These are phyloP conservation scores for Hofmannophila pseudospretella DNA, from an alignment of 2,888 invertebrate species.

Conservation along the genomic window DNA sequence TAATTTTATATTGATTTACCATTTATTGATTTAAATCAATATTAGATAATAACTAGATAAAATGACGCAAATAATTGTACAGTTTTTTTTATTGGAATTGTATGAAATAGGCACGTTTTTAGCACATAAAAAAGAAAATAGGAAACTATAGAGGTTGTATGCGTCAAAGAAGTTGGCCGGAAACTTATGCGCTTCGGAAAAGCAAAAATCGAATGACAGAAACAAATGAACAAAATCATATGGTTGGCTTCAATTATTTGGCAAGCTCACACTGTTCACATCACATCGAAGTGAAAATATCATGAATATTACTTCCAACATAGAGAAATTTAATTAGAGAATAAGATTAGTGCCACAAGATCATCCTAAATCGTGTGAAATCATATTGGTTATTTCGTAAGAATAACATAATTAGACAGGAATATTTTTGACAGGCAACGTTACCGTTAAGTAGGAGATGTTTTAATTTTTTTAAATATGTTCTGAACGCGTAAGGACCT, in stretches of 20 bases:
- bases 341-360: constrained; percentile 41
- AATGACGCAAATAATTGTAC: too few species aligned
- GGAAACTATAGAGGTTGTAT: constrained; percentile 13
- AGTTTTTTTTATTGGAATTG: too few species aligned
- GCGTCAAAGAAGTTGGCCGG: constrained; percentile 4
- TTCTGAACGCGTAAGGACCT: constrained; percentile 32
- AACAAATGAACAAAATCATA: constrained; percentile 74
- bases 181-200: constrained; percentile 26
- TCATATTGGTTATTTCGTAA: constrained; percentile 50
- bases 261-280: constrained; percentile 63
- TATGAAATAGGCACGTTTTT: too few species aligned
- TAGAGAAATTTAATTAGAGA: constrained; percentile 47
- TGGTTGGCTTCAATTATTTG: constrained; percentile 68
- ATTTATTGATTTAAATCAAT: too few species aligned
- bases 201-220: constrained; percentile 53
- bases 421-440: constrained; percentile 45
- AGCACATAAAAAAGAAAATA: not conserved
- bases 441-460: constrained; percentile 30
- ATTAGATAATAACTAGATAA: too few species aligned
- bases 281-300: constrained; percentile 49
- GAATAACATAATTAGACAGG: constrained; percentile 43
- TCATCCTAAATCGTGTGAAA: constrained; percentile 46
- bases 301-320: constrained; percentile 47
- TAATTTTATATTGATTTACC: too few species aligned
- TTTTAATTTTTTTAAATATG: constrained; percentile 43